Base-by-base conservation (phyloP, 2,797 vertebrate genomes). In the Ispidina lecontei region DNA sequence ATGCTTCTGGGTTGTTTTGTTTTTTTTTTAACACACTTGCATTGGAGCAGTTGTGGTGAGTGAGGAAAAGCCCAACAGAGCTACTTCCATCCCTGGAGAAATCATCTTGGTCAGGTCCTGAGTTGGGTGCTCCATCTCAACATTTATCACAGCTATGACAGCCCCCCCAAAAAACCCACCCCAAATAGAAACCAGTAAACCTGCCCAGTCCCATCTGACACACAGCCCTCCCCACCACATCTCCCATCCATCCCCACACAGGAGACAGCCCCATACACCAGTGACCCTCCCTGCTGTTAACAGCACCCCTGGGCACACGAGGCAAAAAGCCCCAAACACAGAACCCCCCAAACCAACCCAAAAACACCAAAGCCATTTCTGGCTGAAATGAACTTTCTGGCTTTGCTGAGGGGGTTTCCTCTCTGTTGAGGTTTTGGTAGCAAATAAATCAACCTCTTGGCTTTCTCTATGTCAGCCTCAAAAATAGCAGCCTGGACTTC, bases 211-310 rank as follows among this genome's bases (percentile, higher is more conserved):
- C 62, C 28, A 6, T 31, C 28, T 22, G 41, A 31, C 41, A 11
- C 2, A 5, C 54, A 25, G 58, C 31, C 14, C 29, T 37, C 62
- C 44, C 59, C 64, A 29, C 20, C n/a, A 26, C n/a, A 6, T 20
- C 33, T 19, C 21, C 37, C 41, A 25, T 18, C 68, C 68, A 9
- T 23, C 58, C 60, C 2, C 1, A 1, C 25, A 0, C 25, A 28
- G 54, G 25, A 51, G 52, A 28, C 3, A 31, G 41, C 43, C 44
- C 35, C 35, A 9, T 0, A 0, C 39, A 10, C 23, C 71, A 51
- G 29, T 37, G 55, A 14, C 41, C 3, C 41, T n/a, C 19, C 62
- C 29, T 2, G 1, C 6, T 14, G 5, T 10, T 51, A 22, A 1
- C 58, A 39, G 3, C 21, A 9, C 12, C 52, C 33, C 62, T 33